phyloP scores from a whole-genome alignment of 2,888 invertebrate species.

The Zygothrica quintamaculata region DNA sequence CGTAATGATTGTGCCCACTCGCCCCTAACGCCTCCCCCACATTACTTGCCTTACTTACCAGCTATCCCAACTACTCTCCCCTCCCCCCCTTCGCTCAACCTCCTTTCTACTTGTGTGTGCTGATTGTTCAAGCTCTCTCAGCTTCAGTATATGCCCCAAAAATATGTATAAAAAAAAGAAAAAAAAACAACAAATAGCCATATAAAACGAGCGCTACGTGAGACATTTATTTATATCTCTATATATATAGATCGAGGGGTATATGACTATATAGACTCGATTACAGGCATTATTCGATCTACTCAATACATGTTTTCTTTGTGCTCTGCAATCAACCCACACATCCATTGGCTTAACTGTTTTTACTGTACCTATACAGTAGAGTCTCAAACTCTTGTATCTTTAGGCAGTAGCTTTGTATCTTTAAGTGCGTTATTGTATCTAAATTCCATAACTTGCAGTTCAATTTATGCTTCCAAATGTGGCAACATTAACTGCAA shows the following conservation, averaged over 20 bases:
- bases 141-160: slow-evolving; percentile 45
- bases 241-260: neutral
- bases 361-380: too few relatives aligned
- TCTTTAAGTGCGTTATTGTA: too few relatives aligned
- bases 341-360: too few relatives aligned
- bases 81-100: too few relatives aligned
- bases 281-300: neutral
- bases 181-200: too few relatives aligned
- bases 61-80: neutral
- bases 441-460: too few relatives aligned
- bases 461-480: too few relatives aligned
- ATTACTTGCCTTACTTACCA: neutral
- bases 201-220: slow-evolving; percentile 38
- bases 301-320: neutral
- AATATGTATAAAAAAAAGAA: too few relatives aligned
- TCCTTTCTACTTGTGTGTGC: too few relatives aligned
- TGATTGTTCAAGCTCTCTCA: slow-evolving; percentile 44
- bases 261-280: neutral
- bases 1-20: slow-evolving; percentile 60
- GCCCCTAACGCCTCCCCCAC: neutral
- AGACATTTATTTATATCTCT: slow-evolving; percentile 9
- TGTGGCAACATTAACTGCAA: too few relatives aligned
- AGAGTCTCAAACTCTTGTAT: too few relatives aligned
- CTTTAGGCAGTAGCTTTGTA: too few relatives aligned
- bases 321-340: neutral